Evolutionary conservation across 2,888 invertebrate genomes (phyloP), one percentile per base, ranked within the genome.

Genomic region (Drosophila helvetica): DNA sequence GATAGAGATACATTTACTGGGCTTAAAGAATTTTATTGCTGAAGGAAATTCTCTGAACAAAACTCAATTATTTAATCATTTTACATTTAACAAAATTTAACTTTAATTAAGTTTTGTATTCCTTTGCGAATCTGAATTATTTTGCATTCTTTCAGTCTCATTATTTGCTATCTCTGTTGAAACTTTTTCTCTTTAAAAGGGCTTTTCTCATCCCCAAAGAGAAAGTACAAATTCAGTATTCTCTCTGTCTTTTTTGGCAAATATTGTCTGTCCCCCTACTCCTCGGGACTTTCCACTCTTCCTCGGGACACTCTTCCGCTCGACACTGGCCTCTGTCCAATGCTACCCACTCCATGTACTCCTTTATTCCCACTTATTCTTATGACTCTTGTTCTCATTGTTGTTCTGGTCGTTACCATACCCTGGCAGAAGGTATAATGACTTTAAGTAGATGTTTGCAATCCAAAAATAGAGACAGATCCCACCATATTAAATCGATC

Each of bases 321-420:
- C n/a, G 12, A 15, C 33, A 38, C 33, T 38, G 5, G 12, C 2
- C 33, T 10, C 30, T 30, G 27, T 47, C 30, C 0, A 56, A 15
- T 25, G 48, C 27, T 19, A 3, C 10, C 10, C 42, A 42, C 10
- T 8, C 27, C n/a, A 65, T 42, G 17, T 19, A 51, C 33, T 64
- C 51, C 33, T 51, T 64, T 65, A 50, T 30, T 33, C 54, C 27
- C 30, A 45, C 54, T 71, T 63, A 64, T 72, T 55, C 51, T 52
- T 30, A 57, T 63, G 73, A 56, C 48, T 55, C 47, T 61, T 33
- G 50, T 70, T 56, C 47, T 45, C 73, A 52, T 57, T 51, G 52
- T 55, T 56, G 45, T 74, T 54, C 53, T n/a, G n/a, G 38, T 38
- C 38, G n/a, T 38, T n/a, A 38, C 15, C 2, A 38, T 38, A 38